Base-by-base conservation (phyloP, 2,797 vertebrate genomes). In the Micromesistius poutassou region DNA sequence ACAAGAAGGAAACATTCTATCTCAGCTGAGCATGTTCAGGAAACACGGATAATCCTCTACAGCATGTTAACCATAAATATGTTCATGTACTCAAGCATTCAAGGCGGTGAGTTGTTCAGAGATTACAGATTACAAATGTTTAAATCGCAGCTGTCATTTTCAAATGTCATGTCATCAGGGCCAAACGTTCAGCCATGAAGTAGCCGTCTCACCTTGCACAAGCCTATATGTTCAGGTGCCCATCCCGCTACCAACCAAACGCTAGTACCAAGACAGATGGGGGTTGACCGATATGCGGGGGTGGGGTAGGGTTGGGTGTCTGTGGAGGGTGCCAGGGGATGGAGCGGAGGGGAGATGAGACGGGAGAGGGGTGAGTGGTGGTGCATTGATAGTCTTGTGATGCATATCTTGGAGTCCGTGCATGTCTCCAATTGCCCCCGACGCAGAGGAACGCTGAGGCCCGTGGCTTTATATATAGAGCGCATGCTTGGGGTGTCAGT, bases 381-480 rank as follows among this genome's bases (percentile, higher is more conserved):
- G 31, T 42, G 10, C 12, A 25, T 79, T 72, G 14, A 68, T 86
- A 84, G 82, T 92, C 90, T 90, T 90, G 85, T 92, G 91, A 88
- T 90, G 55, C 87, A 42, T 92, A 81, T 86, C 84, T 88, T 74
- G 50, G 78, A 92, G 84, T 86, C 77, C 83, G 82, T 7, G 83
- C 80, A 86, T 92, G 79, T 88, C 90, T 86, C 13, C 81, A 33
- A 77, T 82, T 83, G 85, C 83, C 77, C 71, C 50, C 5, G 80
- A 78, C 80, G 74, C 50, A 80, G 62, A 77, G 75, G 36, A n/a
- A 79, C 76, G 71, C 62, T 68, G 62, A 68, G 84, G 68, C 81
- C 81, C 80, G 78, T 81, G 75, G 30, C 84, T 84, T 86, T 94
- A 94, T 92, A 93, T 94, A 91, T 94, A 93, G 93, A 84, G 71